Conservation (phyloP, 2,797 vertebrate genomes). For the Protonibea diacanthus region DNA sequence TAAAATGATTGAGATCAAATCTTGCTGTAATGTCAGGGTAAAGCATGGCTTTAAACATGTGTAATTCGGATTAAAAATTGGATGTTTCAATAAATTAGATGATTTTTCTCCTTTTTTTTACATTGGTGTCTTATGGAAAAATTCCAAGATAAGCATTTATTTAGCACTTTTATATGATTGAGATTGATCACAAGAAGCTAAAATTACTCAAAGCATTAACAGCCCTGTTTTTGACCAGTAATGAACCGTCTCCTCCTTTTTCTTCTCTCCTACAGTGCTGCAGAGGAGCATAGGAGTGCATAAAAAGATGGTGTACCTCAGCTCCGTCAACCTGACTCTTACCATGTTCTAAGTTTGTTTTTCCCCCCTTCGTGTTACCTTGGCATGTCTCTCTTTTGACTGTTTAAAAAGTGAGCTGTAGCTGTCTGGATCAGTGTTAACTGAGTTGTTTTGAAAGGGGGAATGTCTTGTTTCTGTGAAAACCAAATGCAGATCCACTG, state of each 20-base stretch:
- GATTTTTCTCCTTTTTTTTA: too few species aligned
- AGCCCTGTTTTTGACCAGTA: background rate
- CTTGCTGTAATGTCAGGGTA: background rate
- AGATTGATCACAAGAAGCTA: background rate
- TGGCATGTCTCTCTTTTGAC: slow-evolving; percentile 26
- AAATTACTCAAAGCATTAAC: background rate
- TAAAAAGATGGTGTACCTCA: slow-evolving; percentile 4
- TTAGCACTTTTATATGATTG: background rate
- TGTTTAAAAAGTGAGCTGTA: slow-evolving; percentile 17
- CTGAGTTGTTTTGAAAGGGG: slow-evolving; percentile 16
- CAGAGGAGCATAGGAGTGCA: slow-evolving; percentile 35
- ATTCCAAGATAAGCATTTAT: background rate
- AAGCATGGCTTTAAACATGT: background rate
- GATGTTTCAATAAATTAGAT: too few species aligned
- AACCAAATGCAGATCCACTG: slow-evolving; percentile 24
- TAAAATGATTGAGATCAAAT: too few species aligned
- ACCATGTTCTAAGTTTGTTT: background rate
- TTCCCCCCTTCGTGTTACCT: background rate
- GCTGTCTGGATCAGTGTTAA: slow-evolving; percentile 1
- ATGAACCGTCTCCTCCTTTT: background rate
- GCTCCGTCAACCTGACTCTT: background rate
- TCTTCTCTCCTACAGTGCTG: slow-evolving; percentile 44
- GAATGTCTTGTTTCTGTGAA: slow-evolving; percentile 47
- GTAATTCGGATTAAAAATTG: background rate
- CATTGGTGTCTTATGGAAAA: background rate